Base-by-base conservation (phyloP, 2,113 vertebrate species). In the Gobiocypris rarus region DNA sequence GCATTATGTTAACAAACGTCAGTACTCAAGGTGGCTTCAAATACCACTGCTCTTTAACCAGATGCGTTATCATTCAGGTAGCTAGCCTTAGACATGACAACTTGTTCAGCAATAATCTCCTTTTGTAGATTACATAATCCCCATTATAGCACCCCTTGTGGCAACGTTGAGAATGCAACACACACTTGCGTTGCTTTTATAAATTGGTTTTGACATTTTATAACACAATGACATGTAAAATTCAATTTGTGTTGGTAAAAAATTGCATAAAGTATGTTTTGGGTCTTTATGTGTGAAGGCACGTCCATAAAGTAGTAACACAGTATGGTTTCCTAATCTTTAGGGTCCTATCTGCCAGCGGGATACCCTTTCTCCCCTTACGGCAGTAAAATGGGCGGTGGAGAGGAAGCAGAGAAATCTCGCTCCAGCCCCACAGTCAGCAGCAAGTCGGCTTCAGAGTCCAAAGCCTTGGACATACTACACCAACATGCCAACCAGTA, bases 401-500 rank as follows among this genome's bases (percentile, higher is more conserved):
- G 94, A 0, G 97, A 99, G 0, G 97, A 99, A 67, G 92, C 94
- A 0, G 98, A 99, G 90, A 99, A 98, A 91, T 97, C 97, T 1
- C 95, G 97, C 4, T 96, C 96, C 84, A 99, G 98, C 89, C 98
- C 98, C 81, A 99, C 95, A 0, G 95, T 98, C 80, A 94, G 95
- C 41, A 96, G 94, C 89, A 99, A 99, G 90, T 94, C 95, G 17
- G 95, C 95, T 88, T 96, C 97, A 0, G 98, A 99, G 91, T 96
- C 98, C 92, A 99, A 99, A 95, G 97, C 97, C 84, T 93, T 99
- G 92, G 98, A 99, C 86, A 97, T 98, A 94, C 92, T 99, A 90
- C 98, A 99, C 94, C 98, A 99, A 91, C 97, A 98, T 0, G 96
- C 97, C 93, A 98, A 96, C 94, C 98, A 99, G 91, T 99, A 99